Conservation (phyloP, 2,888 invertebrate species). For the Melinaea menophilus region DNA sequence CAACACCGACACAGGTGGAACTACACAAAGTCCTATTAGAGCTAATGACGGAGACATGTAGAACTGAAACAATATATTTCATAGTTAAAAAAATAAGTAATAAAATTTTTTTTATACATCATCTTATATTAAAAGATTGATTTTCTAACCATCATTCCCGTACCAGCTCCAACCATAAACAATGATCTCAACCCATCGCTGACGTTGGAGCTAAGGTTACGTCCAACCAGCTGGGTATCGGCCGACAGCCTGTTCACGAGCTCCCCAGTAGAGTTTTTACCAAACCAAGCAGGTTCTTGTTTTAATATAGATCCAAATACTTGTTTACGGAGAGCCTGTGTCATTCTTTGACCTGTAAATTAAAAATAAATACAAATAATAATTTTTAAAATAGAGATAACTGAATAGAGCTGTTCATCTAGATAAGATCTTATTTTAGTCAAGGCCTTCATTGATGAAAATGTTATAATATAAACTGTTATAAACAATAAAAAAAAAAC, state of each 20-base stretch:
- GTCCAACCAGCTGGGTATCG: slow-evolving; percentile 94
- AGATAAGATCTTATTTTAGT: too few species aligned
- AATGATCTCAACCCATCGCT: slow-evolving; percentile 94
- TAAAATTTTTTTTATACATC: background rate
- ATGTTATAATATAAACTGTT: too few species aligned
- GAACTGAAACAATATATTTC: slow-evolving; percentile 75
- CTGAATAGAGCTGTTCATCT: too few species aligned
- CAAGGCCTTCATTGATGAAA: too few species aligned
- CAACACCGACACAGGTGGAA: slow-evolving; percentile 92
- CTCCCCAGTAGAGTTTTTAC: slow-evolving; percentile 92
- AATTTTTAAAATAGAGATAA: background rate
- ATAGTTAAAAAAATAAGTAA: background rate
- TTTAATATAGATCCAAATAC: slow-evolving; percentile 88
- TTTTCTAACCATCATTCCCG: slow-evolving; percentile 92
- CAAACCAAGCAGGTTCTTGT: slow-evolving; percentile 96
- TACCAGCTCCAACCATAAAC: slow-evolving; percentile 91
- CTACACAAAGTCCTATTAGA: slow-evolving; percentile 89
- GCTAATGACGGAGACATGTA: slow-evolving; percentile 95
- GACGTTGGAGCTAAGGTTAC: slow-evolving; percentile 94
- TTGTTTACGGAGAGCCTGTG: slow-evolving; percentile 85
- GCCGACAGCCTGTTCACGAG: slow-evolving; percentile 93
- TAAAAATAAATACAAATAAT: background rate
- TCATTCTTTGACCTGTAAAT: slow-evolving; percentile 89
- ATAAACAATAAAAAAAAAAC: too few species aligned
- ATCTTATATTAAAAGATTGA: background rate